Evolutionary conservation across 2,888 invertebrate species (phyloP), one percentile per base, ranked within the genome.

Genomic region (Teleogryllus oceanicus): DNA sequence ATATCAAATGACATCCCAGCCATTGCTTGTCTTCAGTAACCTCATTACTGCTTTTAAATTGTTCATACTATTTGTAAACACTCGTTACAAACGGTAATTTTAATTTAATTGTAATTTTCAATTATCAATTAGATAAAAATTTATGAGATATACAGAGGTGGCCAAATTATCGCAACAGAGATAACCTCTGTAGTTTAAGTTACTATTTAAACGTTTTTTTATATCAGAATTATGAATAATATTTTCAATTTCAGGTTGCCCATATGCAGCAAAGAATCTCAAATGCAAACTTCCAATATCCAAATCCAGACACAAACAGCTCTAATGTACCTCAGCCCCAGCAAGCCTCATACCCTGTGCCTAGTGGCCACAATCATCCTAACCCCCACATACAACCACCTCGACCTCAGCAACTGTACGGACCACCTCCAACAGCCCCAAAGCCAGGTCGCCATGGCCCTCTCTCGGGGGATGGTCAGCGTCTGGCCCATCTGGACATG

Each of bases 391-490:
- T 82, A 78, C 78, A 80, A 62, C 78, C 80, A 80, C 87, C 88
- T 2, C 91, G 86, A 0, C 85, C 83, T 81, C 84, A 85, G 51
- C 81, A 89, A 81, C 90, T 80, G 76, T 49, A 82, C 79, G 80
- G 79, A 5, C 77, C 82, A 79, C 90, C 91, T 16, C 89, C 91
- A 16, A 88, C 90, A 77, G 89, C 90, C 76, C 89, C 91, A 8
- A 90, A 91, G 86, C 90, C 90, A 79, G 75, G 74, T 11, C 79
- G 80, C 24, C 78, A 80, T 12, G 79, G 21, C 0, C 77, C 49
- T 18, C 24, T 50, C 11, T 62, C 76, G 11, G 80, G 74, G 8
- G 78, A 80, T 62, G 20, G 51, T 20, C 76, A 76, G 24, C 75
- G 76, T 18, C 77, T 78, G n/a, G 74, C 18, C 20, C 49, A 18